These are phyloP conservation scores for Heterodera schachtii DNA, from an alignment of 1,140 invertebrate genomes.

Conservation along the genomic window DNA sequence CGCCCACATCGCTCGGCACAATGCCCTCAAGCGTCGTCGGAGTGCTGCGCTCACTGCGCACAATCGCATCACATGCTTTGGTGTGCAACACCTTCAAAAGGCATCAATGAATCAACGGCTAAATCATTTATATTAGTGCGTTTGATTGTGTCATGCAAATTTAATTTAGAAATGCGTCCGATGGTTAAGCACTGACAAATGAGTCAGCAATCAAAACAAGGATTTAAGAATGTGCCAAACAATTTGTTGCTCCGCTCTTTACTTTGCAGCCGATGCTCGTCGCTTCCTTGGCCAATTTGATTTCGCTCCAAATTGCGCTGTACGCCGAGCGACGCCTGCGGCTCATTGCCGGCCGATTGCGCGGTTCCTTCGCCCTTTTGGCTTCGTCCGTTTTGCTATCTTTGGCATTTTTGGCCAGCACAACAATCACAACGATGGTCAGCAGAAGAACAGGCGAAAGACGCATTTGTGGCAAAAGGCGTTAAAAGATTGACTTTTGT, in stretches of 20 bases:
- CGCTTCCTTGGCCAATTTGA: neutral
- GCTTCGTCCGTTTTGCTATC: neutral
- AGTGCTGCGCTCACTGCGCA: neutral
- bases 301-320: neutral
- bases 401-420: neutral
- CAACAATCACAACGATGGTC: neutral
- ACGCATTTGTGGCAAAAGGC: neutral
- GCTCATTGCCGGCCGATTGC: neutral
- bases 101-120: neutral
- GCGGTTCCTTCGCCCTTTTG: neutral
- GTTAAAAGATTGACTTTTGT: no score
- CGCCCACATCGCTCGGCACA: neutral
- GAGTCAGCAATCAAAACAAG: no score
- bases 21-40: neutral
- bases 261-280: neutral
- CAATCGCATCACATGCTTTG: neutral
- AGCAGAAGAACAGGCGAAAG: neutral
- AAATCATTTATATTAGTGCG: no score
- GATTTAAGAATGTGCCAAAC: no score
- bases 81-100: neutral
- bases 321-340: neutral
- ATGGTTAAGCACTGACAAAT: no score
- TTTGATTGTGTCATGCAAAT: neutral
- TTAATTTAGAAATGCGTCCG: no score
- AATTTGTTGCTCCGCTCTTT: neutral